Percentiles rank a stretch among this genome's conserved stretches.
Evolutionary conservation across 2,888 invertebrate species (phyloP).

Genomic region (Sisyra terminalis): DNA sequence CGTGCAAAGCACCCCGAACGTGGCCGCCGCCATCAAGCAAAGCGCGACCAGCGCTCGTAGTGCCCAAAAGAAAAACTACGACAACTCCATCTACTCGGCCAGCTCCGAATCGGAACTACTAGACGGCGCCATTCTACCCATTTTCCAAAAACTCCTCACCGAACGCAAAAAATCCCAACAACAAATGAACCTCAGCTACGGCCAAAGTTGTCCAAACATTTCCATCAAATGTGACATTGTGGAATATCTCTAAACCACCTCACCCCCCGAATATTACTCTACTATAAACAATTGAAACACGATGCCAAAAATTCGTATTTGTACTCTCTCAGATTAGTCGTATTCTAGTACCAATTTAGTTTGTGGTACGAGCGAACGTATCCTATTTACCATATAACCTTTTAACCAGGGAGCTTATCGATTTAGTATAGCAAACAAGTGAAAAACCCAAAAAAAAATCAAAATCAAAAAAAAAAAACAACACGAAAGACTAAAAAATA

Average conservation of each 20-base stretch:
- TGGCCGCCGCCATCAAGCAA: slow-evolving; percentile 26
- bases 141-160: slow-evolving; percentile 80
- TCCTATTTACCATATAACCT: too few species aligned
- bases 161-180: slow-evolving; percentile 57
- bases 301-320: slow-evolving; percentile 1
- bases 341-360: too few species aligned
- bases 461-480: too few species aligned
- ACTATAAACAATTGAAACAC: too few species aligned
- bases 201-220: slow-evolving; percentile 84
- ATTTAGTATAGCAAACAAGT: too few species aligned
- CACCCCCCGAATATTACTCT: too few species aligned
- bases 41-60: slow-evolving; percentile 12
- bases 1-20: slow-evolving; percentile 44
- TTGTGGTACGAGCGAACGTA: too few species aligned
- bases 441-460: too few species aligned
- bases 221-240: slow-evolving; percentile 93
- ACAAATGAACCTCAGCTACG: slow-evolving; percentile 50
- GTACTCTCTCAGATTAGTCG: too few species aligned
- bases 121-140: slow-evolving; percentile 70
- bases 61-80: slow-evolving; percentile 24
- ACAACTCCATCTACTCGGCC: slow-evolving; percentile 50
- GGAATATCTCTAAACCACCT: slow-evolving; percentile 78
- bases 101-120: slow-evolving; percentile 72
- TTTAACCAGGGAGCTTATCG: too few species aligned
- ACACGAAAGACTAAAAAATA: too few species aligned